Conservation (phyloP, 2,797 vertebrate species). For the Emydoidea blandingii region DNA sequence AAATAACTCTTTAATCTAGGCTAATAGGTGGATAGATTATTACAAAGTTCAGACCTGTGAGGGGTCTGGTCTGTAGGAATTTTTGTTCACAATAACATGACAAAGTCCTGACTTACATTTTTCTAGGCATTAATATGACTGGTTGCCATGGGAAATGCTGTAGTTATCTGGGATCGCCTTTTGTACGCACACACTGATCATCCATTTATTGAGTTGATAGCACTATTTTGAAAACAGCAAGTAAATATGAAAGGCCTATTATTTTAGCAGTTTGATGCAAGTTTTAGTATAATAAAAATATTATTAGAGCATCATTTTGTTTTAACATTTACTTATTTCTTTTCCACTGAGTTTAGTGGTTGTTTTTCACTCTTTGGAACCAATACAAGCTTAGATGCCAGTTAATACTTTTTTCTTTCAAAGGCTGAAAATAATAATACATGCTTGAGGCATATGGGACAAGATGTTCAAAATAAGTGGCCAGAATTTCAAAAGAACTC, state of each 20-base stretch:
- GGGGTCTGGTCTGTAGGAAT: slow-evolving; percentile 7
- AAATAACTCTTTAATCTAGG: not conserved
- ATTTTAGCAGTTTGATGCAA: slow-evolving; percentile 53
- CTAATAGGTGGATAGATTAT: slow-evolving; percentile 35
- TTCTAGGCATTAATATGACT: slow-evolving; percentile 73
- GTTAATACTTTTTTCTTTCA: not conserved
- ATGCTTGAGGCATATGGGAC: not conserved
- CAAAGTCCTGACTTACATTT: slow-evolving; percentile 77
- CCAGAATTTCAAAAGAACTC: not conserved
- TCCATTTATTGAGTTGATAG: slow-evolving; percentile 34
- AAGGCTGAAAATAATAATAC: not conserved
- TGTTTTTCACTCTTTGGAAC: not conserved
- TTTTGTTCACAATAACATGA: slow-evolving; percentile 59
- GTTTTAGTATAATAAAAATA: slow-evolving; percentile 27
- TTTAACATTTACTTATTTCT: slow-evolving; percentile 62
- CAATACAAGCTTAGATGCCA: not conserved
- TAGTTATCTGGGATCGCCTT: slow-evolving; percentile 77
- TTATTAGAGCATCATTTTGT: slow-evolving; percentile 41
- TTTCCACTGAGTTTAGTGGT: not conserved
- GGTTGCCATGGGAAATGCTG: slow-evolving; percentile 79
- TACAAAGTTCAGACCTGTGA: slow-evolving; percentile 34
- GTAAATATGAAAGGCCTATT: not conserved
- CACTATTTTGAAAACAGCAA: slow-evolving; percentile 26
- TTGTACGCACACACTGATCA: slow-evolving; percentile 11
- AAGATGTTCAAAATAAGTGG: not conserved